These are phyloP conservation scores for Rhea pennata DNA, from an alignment of 2,113 vertebrate genomes.

Conservation along the genomic window DNA sequence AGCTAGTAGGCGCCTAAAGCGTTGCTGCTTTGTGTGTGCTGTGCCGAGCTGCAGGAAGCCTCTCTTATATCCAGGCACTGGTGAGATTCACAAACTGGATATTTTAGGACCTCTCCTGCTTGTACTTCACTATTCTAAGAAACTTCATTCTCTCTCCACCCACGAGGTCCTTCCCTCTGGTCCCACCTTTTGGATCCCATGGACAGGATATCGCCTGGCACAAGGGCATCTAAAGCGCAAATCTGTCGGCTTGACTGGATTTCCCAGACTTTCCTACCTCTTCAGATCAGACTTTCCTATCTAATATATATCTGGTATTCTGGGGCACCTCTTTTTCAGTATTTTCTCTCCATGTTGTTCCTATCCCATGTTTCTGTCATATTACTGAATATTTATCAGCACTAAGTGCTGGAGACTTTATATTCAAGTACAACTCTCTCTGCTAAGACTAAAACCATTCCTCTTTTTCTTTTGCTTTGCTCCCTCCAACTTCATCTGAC, in stretches of 20 bases:
- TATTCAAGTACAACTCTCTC: neutral
- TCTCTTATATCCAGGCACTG: neutral
- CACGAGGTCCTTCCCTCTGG: neutral
- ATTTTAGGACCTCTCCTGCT: neutral
- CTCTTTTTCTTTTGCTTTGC: neutral
- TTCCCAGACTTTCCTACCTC: neutral
- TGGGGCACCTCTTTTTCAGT: neutral
- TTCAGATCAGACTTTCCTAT: neutral
- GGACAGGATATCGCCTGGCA: neutral
- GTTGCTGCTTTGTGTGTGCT: neutral
- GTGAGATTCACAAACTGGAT: neutral
- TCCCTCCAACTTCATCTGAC: neutral
- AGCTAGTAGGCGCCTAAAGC: neutral
- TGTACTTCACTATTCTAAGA: fast-evolving
- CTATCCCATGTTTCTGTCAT: neutral
- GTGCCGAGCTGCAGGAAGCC: neutral
- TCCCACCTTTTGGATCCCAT: neutral
- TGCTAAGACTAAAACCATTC: neutral
- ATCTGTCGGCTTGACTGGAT: neutral
- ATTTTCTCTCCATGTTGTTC: neutral
- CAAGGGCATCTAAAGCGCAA: neutral
- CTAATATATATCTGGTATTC: neutral
- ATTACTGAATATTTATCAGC: neutral
- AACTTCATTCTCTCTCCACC: neutral
- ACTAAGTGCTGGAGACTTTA: neutral